Base-by-base conservation (phyloP, 2,888 invertebrate genomes). In the Lutraria lutraria region DNA sequence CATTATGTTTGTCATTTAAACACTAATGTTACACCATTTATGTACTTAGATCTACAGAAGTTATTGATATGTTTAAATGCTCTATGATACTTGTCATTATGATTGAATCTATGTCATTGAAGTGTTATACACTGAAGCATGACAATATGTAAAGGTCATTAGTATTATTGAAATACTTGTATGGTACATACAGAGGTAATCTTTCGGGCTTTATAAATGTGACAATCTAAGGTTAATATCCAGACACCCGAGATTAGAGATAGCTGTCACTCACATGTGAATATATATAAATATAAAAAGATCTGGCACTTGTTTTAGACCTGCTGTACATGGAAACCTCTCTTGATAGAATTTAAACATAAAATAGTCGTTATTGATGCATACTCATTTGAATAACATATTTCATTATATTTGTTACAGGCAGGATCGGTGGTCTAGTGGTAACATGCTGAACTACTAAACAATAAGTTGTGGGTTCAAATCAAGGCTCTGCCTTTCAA, bases 61-160 rank as follows among this genome's bases (percentile, higher is more conserved):
- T 56, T 56, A 56, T 56, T 56, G 56, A 56, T 56, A 56, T 68
- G 25, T 68, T 68, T 68, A 68, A 68, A 68, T 25, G 25, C 25
- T 68, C n/a, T 8, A 25, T 68, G n/a, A n/a, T 68, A 68, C 63
- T 68, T 86, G 86, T 86, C 86, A 86, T 52, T 86, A 82, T 86
- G 53, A 86, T 86, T 86, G 82, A 86, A 86, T 86, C 29, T 54
- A 81, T 31, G 79, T 85, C 31, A 25, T 31, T 80, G 16, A 31
- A 85, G 54, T 85, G 60, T 80, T 80, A 34, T 85, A 80, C 79
- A 34, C 54, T 53, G 52, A 29, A 34, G 85, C 56, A 76, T 85
- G 79, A 79, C 79, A 54, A 85, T 80, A 80, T 79, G 54, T 60
- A 29, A 80, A 85, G 76, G 76, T 76, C 34, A 16, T 76, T 19